These are phyloP conservation scores for Phacellophora camtschatica DNA, from an alignment of 30 jellyfish, hydroid and myxozoan genomes.

Conservation along the genomic window DNA sequence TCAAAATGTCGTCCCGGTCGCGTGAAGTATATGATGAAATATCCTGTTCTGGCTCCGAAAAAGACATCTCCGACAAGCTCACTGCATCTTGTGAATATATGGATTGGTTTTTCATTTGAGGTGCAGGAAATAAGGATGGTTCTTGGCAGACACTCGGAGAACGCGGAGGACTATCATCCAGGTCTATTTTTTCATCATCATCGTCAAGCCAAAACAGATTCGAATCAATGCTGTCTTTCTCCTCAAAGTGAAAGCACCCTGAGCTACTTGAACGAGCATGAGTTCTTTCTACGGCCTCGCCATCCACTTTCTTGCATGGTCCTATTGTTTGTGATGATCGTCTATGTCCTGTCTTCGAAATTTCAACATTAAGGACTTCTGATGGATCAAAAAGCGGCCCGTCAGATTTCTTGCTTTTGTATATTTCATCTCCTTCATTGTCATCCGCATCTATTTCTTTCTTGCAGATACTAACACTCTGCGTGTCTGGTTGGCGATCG, in stretches of 20 bases:
- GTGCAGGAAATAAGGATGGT: slow-evolving; percentile 88
- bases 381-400: slow-evolving; percentile 30
- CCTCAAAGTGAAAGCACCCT: slow-evolving; percentile 1
- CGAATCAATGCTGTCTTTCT: slow-evolving; percentile 54
- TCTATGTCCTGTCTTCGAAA: slow-evolving; percentile 29
- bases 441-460: too few species aligned
- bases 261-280: slow-evolving; percentile 33
- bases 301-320: slow-evolving; percentile 81
- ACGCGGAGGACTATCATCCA: slow-evolving; percentile 62
- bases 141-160: slow-evolving; percentile 49
- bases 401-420: too few species aligned
- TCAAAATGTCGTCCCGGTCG: slow-evolving; percentile 1
- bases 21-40: slow-evolving; percentile 8
- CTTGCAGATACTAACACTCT: too few species aligned
- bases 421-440: too few species aligned
- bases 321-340: slow-evolving; percentile 66
- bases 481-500: too few species aligned
- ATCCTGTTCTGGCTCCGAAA: slow-evolving; percentile 79
- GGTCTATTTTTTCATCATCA: slow-evolving; percentile 66
- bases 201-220: slow-evolving; percentile 59
- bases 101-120: slow-evolving; percentile 80
- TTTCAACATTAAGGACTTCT: slow-evolving; percentile 51
- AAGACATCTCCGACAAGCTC: slow-evolving; percentile 89
- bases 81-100: slow-evolving; percentile 86
- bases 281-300: slow-evolving; percentile 93